These are phyloP conservation scores for Trachurus trachurus DNA, from an alignment of 2,797 vertebrate species.

Conservation along the genomic window DNA sequence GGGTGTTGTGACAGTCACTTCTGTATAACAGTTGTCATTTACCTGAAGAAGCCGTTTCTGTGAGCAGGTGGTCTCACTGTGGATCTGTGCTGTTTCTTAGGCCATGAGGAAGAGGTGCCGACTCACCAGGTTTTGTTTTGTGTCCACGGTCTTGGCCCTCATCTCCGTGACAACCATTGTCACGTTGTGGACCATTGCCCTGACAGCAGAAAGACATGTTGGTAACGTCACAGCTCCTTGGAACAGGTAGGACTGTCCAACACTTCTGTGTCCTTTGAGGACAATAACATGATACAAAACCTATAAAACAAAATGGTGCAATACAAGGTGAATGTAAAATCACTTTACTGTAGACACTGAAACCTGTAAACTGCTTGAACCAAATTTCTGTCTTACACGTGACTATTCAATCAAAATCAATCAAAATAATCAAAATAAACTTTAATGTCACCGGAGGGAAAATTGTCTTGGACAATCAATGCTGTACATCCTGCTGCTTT, in stretches of 20 bases:
- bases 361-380: neutral
- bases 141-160: constrained; percentile 59
- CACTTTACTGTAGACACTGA: no score
- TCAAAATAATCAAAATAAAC: no score
- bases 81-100: neutral
- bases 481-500: no score
- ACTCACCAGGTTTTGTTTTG: constrained; percentile 63
- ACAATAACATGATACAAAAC: neutral
- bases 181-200: constrained; percentile 86
- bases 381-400: no score
- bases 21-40: constrained; percentile 3
- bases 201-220: constrained; percentile 37
- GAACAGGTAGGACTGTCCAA: constrained; percentile 76
- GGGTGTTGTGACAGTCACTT: constrained; percentile 3
- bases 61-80: neutral
- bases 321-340: neutral
- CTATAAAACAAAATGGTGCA: no score
- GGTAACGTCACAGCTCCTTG: constrained; percentile 68
- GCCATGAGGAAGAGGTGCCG: constrained; percentile 66
- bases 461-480: no score
- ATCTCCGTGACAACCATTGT: constrained; percentile 87
- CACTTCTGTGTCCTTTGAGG: neutral
- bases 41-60: neutral
- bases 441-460: no score
- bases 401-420: no score